Conservation (phyloP, 2,797 vertebrate species). For the Dryobates pubescens region DNA sequence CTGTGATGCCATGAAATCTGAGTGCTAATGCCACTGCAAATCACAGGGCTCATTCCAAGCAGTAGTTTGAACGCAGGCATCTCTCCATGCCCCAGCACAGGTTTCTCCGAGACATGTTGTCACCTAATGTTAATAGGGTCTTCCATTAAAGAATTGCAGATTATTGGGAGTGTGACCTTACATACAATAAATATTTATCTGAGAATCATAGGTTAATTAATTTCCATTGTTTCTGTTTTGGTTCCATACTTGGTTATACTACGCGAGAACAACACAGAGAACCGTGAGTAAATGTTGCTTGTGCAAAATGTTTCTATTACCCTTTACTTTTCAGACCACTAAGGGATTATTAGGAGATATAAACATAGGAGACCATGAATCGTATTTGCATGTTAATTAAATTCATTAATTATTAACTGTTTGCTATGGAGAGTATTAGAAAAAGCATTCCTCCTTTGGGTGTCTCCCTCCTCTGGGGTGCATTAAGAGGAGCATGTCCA, state of each 20-base stretch:
- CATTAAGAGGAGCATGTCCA: no score
- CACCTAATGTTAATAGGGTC: neutral
- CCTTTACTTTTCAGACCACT: conserved; percentile 76
- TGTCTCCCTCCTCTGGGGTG: no score
- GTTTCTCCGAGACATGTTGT: neutral
- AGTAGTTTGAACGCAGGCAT: neutral
- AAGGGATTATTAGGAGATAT: conserved; percentile 79
- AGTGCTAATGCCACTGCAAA: neutral
- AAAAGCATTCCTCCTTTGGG: conserved; percentile 50
- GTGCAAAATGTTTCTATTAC: conserved; percentile 73
- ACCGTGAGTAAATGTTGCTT: conserved; percentile 53
- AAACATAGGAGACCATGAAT: conserved; percentile 76
- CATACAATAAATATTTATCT: conserved; percentile 50
- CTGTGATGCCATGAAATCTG: neutral
- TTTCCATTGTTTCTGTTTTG: conserved; percentile 48
- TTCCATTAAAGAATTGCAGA: conserved; percentile 9
- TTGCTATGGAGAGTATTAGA: conserved; percentile 68
- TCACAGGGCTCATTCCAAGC: neutral
- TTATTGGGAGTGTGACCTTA: neutral
- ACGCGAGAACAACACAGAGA: conserved; percentile 17
- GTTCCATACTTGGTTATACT: neutral
- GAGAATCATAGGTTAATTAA: conserved; percentile 17
- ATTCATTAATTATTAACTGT: conserved; percentile 79
- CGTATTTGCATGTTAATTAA: conserved; percentile 81
- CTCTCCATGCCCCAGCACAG: neutral